phyloP scores from a whole-genome alignment of 2,113 vertebrate species.

The Ondatra zibethicus region DNA sequence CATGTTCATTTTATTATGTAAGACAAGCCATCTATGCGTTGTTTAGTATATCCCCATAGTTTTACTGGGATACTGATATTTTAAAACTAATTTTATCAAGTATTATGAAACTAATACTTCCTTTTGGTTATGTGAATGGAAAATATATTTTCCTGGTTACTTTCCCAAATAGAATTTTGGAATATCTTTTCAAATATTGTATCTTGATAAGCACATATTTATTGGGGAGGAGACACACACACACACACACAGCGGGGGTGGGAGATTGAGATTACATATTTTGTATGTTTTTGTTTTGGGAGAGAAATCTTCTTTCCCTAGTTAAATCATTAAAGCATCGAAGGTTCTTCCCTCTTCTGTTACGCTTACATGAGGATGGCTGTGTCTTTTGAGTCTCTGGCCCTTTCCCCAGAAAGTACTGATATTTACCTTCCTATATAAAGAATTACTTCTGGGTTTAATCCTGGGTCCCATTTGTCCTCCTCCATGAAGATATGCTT shows the following conservation, averaged over 20 bases:
- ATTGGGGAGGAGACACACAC: not conserved
- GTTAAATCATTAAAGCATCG: not conserved
- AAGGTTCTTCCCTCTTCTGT: slow-evolving; percentile 5
- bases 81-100: not conserved
- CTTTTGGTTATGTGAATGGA: not conserved
- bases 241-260: not conserved
- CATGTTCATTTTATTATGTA: not conserved
- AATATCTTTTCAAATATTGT: not conserved
- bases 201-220: not conserved
- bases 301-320: not conserved
- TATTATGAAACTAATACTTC: not conserved
- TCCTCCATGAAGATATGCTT: not conserved
- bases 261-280: not conserved
- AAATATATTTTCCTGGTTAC: not conserved
- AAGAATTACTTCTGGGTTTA: not conserved
- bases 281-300: not conserved
- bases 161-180: not conserved
- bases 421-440: not conserved
- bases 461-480: not conserved
- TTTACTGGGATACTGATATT: not conserved
- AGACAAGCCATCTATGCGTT: not conserved
- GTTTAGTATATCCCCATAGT: not conserved
- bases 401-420: not conserved
- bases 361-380: not conserved
- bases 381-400: not conserved